Conservation (phyloP, 2,113 vertebrate species). For the Thalassarche chlororhynchos region DNA sequence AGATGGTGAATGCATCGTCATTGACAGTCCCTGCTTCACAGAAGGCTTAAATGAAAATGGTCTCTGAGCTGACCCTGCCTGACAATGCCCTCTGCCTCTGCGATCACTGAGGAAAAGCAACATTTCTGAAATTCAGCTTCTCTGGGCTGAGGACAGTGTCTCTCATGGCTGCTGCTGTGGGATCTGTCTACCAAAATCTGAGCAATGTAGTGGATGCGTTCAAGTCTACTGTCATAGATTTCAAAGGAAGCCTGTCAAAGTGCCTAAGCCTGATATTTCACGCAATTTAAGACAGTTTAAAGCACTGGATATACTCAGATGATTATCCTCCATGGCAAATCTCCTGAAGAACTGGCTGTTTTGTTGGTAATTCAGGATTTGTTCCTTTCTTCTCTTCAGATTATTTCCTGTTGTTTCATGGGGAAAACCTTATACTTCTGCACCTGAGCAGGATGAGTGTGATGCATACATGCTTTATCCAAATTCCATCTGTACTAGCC, state of each 20-base stretch:
- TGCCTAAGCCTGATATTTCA: conserved; percentile 5
- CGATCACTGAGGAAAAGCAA: not conserved
- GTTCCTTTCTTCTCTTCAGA: not conserved
- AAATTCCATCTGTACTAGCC: not conserved
- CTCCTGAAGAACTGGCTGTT: not conserved
- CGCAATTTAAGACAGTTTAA: not conserved
- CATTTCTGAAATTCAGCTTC: not conserved
- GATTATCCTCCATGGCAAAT: not conserved
- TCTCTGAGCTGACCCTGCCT: not conserved
- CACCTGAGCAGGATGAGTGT: not conserved
- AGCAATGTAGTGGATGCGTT: not conserved
- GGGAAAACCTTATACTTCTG: not conserved
- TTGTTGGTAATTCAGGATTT: not conserved
- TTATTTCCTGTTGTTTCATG: not conserved
- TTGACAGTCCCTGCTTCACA: not conserved
- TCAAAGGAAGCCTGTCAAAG: conserved; percentile 41
- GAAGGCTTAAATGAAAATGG: not conserved
- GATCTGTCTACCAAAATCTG: conserved; percentile 30
- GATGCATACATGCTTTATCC: not conserved
- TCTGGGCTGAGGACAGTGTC: not conserved
- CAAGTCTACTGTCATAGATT: not conserved
- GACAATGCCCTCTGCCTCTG: not conserved
- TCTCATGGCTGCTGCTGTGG: not conserved
- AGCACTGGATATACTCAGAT: not conserved
- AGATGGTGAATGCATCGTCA: not conserved